Conservation (phyloP, 2,113 vertebrate genomes). For the Ammospiza nelsoni region DNA sequence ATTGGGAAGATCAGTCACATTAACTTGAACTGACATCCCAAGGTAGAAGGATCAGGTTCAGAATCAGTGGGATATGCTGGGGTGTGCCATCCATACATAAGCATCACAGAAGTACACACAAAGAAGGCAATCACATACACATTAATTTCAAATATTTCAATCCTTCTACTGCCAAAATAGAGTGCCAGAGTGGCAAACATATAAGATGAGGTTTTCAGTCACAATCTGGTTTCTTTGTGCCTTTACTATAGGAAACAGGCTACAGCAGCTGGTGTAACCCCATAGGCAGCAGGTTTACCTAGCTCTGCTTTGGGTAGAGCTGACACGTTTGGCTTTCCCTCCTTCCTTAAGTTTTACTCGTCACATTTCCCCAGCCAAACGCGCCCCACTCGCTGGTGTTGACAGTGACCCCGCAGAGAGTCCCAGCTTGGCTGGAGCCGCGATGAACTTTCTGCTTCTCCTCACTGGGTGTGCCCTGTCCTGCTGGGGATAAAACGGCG, state of each 20-base stretch:
- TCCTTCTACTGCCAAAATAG: background rate
- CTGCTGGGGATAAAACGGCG: constrained; percentile 1
- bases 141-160: background rate
- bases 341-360: background rate
- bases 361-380: background rate
- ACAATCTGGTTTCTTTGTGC: background rate
- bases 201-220: background rate
- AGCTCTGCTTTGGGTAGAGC: background rate
- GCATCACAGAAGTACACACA: background rate
- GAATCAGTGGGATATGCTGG: background rate
- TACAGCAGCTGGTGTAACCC: background rate
- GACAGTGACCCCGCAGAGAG: background rate
- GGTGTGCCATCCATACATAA: background rate
- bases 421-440: constrained; percentile 14
- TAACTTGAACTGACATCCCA: background rate
- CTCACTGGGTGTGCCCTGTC: constrained; percentile 36
- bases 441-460: constrained; percentile 16
- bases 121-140: background rate
- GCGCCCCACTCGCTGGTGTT: background rate
- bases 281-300: background rate
- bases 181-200: background rate
- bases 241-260: background rate
- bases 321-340: background rate
- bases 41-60: background rate
- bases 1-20: background rate